Evolutionary conservation across 1,140 invertebrate genomes (phyloP).

Genomic region (Acromyrmex charruanus): DNA sequence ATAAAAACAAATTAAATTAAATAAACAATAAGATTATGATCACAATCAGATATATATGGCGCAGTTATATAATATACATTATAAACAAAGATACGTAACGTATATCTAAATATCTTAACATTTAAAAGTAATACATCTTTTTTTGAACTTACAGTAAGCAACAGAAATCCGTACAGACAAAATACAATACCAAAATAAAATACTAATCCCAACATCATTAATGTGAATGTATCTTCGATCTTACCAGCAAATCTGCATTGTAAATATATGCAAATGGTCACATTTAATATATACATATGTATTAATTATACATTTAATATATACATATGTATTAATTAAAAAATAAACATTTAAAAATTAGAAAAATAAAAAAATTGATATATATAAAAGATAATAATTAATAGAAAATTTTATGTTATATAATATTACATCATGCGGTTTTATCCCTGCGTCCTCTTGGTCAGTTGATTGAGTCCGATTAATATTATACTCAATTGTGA

Average conservation of each 20-base stretch:
- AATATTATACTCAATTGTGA: too few relatives aligned
- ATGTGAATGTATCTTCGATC: neutral
- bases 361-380: neutral
- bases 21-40: neutral
- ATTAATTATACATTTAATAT: too few relatives aligned
- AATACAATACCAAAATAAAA: slow-evolving; percentile 38
- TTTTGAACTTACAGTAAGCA: slow-evolving; percentile 37
- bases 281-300: neutral
- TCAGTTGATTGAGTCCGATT: too few relatives aligned
- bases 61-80: neutral
- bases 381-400: neutral
- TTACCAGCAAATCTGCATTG: neutral
- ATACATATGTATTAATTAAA: too few relatives aligned
- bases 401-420: neutral
- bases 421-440: too few relatives aligned
- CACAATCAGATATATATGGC: neutral
- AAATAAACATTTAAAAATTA: neutral
- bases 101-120: neutral
- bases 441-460: too few relatives aligned
- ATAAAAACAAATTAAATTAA: neutral
- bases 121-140: neutral
- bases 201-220: slow-evolving; percentile 31
- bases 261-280: too few relatives aligned
- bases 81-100: neutral
- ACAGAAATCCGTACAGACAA: slow-evolving; percentile 42